Evolutionary conservation across 1,140 invertebrate species (phyloP).

Genomic region (Ephestia elutella): DNA sequence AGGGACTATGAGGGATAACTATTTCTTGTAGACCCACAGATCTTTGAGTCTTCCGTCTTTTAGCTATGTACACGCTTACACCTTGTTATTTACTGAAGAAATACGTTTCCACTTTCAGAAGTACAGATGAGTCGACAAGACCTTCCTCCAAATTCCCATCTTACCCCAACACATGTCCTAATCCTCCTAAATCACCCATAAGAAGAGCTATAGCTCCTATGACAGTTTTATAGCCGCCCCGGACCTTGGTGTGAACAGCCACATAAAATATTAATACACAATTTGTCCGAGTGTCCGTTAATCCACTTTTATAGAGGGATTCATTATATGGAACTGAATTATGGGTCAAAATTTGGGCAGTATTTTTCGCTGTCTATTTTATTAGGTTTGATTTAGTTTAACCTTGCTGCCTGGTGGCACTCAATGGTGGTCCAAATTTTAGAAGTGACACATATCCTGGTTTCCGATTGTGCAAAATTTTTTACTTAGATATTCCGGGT

Average conservation of each 20-base stretch:
- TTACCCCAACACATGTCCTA: neutral
- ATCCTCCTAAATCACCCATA: slow-evolving; percentile 55
- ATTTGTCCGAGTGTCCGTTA: slow-evolving; percentile 64
- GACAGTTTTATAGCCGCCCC: slow-evolving; percentile 56
- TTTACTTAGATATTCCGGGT: no score
- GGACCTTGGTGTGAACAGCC: slow-evolving; percentile 38
- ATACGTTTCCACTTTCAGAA: no score
- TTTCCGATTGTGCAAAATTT: no score
- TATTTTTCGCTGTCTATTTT: neutral
- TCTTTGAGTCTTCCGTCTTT: no score
- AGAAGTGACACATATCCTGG: no score
- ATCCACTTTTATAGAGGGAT: slow-evolving; percentile 64
- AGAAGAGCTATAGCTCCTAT: slow-evolving; percentile 50
- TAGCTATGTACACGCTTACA: no score
- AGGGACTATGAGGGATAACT: no score
- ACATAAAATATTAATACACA: slow-evolving; percentile 71
- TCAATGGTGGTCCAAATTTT: no score
- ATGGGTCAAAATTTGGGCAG: neutral
- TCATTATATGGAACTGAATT: slow-evolving; percentile 32
- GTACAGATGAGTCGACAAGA: no score
- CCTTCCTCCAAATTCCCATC: neutral
- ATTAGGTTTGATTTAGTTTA: neutral
- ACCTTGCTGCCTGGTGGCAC: no score
- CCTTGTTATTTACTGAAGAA: no score
- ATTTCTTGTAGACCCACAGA: no score